Evolutionary conservation across 1,140 invertebrate genomes (phyloP).

Genomic region (Achatina immaculata): DNA sequence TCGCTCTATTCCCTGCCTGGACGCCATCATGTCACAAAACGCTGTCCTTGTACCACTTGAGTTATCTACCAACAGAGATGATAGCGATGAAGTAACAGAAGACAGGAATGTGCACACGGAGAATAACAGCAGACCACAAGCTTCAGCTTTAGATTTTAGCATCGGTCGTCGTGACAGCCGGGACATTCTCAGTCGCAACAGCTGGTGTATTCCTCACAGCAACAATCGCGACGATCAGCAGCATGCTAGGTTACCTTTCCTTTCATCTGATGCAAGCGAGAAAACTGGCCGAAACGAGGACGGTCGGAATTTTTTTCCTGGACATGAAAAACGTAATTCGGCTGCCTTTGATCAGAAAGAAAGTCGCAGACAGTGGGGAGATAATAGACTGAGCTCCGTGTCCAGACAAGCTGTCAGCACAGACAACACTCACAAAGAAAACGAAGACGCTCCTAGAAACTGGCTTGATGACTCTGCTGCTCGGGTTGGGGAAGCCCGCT

Average conservation of each 20-base stretch:
- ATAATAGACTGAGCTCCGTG: not conserved
- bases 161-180: not conserved
- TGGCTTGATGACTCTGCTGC: not conserved
- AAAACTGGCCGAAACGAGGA: not conserved
- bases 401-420: not conserved
- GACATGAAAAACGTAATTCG: not conserved
- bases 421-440: not conserved
- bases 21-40: constrained; percentile 32
- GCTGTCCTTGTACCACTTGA: constrained; percentile 28
- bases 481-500: constrained; percentile 20
- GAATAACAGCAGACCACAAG: not conserved
- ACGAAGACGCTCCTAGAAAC: not conserved
- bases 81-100: not conserved
- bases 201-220: not conserved
- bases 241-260: not conserved
- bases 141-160: constrained; percentile 27
- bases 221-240: not conserved
- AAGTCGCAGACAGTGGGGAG: not conserved
- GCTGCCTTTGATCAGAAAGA: not conserved
- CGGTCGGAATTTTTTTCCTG: not conserved
- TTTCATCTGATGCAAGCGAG: not conserved
- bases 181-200: not conserved
- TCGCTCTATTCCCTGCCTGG: constrained; percentile 15
- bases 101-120: not conserved
- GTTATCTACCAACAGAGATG: not conserved